These are phyloP conservation scores for Acanthococcus lagerstroemiae DNA, from an alignment of 2,888 invertebrate genomes.

Conservation along the genomic window DNA sequence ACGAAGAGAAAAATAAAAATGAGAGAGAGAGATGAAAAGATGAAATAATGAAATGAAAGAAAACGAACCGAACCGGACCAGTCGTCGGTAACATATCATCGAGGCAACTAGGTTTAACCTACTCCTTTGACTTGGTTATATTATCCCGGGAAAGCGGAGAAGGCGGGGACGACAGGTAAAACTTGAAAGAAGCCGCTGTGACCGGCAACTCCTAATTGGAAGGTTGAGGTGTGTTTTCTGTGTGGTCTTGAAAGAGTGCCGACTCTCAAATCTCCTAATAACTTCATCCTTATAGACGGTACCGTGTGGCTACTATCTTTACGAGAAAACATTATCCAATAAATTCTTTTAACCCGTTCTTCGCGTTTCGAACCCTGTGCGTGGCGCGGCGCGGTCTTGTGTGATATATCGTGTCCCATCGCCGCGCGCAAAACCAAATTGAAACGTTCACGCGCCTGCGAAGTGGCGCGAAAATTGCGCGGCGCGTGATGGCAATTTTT, in stretches of 20 bases:
- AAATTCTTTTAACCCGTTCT: conserved; percentile 28
- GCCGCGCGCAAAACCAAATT: no score
- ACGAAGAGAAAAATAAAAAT: not conserved
- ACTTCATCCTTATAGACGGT: conserved; percentile 28
- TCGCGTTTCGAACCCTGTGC: no score
- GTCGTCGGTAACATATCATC: conserved; percentile 30
- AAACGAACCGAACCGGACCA: conserved; percentile 21
- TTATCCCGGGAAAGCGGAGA: conserved; percentile 23
- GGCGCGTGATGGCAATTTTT: no score
- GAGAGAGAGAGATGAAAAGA: conserved; percentile 11
- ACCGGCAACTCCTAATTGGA: conserved; percentile 36
- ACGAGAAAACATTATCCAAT: conserved; percentile 31
- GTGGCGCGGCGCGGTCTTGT: no score
- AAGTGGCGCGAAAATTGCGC: no score
- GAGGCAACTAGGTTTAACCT: conserved; percentile 30
- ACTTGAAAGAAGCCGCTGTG: conserved; percentile 33
- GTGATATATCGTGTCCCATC: no score
- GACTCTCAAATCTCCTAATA: conserved; percentile 31
- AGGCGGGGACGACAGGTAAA: conserved; percentile 30
- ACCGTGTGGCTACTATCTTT: conserved; percentile 31
- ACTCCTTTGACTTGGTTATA: conserved; percentile 28
- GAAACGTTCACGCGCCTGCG: no score
- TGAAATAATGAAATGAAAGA: conserved; percentile 9
- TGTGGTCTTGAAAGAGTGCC: conserved; percentile 31
- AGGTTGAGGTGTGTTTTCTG: conserved; percentile 36